phyloP scores from a whole-genome alignment of 92 coral and sea anemone species.

The Isaurus tuberculatus region DNA sequence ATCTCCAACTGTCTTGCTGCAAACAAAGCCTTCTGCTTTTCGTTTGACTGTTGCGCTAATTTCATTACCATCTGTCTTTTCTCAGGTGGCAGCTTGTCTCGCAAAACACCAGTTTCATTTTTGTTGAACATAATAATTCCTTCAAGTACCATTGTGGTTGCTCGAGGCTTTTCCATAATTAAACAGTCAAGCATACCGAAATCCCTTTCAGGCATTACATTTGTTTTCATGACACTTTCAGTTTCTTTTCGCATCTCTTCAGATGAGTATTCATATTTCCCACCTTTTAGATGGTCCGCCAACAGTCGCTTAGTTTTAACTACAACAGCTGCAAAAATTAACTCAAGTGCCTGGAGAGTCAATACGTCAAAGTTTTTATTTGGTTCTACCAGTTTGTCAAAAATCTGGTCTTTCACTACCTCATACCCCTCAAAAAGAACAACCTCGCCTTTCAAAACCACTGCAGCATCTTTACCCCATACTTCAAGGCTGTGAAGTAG shows the following conservation, averaged over 20 bases:
- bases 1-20: constrained; percentile 35
- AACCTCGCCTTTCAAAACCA: constrained; percentile 25
- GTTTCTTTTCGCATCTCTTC: constrained; percentile 1
- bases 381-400: constrained; percentile 37
- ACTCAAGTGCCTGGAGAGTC: constrained; percentile 36
- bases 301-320: constrained; percentile 41
- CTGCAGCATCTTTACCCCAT: constrained; percentile 23
- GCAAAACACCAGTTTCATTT: constrained; percentile 24
- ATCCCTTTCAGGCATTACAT: constrained; percentile 38
- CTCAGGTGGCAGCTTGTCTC: constrained; percentile 45
- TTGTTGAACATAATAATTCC: neutral
- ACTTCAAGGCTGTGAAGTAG: constrained; percentile 20
- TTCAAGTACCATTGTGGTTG: neutral
- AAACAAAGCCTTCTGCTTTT: neutral
- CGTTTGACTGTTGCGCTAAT: constrained; percentile 29
- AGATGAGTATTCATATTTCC: constrained; percentile 40
- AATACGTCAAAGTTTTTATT: constrained; percentile 8
- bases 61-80: constrained; percentile 2
- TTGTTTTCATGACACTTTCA: constrained; percentile 24
- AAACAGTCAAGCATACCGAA: constrained; percentile 45
- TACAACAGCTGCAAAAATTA: constrained; percentile 31
- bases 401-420: constrained; percentile 15
- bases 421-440: constrained; percentile 14
- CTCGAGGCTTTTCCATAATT: constrained; percentile 36
- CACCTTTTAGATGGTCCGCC: constrained; percentile 23